A percentile compares a stretch with the other conserved stretches of the same genome.
Conservation (phyloP, 2,113 vertebrate genomes). For the Raja brachyura region DNA sequence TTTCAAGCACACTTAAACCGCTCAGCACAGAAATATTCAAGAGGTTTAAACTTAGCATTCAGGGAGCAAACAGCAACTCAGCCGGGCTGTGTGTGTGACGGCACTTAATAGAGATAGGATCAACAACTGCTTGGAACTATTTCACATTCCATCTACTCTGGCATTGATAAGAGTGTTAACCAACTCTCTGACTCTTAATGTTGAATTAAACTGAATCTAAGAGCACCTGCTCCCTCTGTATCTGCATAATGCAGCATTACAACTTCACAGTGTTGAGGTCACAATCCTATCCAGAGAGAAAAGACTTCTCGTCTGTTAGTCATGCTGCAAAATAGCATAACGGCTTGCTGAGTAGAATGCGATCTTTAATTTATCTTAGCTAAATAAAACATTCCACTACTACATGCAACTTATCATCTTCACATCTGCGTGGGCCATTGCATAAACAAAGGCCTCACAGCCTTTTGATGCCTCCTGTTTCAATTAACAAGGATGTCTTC, state of each 20-base stretch:
- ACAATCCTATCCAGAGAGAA: background rate
- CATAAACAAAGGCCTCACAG: background rate
- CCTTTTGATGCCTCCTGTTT: background rate
- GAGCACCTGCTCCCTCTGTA: background rate
- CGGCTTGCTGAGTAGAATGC: background rate
- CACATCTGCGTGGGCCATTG: background rate
- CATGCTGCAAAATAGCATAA: too few species aligned
- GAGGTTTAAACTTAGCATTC: background rate
- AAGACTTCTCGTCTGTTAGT: background rate
- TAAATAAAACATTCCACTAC: slow-evolving; percentile 7
- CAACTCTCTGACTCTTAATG: background rate
- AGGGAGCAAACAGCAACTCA: background rate
- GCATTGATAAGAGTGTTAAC: background rate
- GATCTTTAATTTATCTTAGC: background rate
- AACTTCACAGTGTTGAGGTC: background rate
- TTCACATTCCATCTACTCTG: background rate
- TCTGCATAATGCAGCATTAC: background rate
- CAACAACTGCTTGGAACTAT: background rate
- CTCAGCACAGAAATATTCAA: background rate
- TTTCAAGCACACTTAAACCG: background rate
- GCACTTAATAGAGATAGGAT: background rate
- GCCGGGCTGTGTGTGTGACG: background rate
- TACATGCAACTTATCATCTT: background rate
- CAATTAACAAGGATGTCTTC: background rate
- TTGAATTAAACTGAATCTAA: background rate